Percentiles rank a stretch among this genome's conserved stretches.
These are phyloP conservation scores for Vandiemenella viatica DNA, from an alignment of 2,888 invertebrate genomes.

Conservation along the genomic window DNA sequence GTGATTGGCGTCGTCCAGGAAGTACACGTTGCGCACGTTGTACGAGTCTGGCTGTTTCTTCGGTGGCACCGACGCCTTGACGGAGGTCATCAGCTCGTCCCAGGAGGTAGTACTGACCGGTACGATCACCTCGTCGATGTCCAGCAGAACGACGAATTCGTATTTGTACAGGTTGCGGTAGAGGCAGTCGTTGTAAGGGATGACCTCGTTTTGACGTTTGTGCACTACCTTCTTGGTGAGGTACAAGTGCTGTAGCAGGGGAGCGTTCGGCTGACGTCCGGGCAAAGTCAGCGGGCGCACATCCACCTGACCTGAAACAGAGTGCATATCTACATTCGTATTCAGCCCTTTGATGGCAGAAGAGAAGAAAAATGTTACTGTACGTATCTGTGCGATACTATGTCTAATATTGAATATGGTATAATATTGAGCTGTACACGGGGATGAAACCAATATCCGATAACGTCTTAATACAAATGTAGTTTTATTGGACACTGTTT, in stretches of 20 bases:
- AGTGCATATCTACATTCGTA: too few relatives aligned
- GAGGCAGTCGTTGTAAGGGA: constrained; percentile 34
- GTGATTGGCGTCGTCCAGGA: constrained; percentile 26
- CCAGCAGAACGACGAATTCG: constrained; percentile 27
- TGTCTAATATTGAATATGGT: too few relatives aligned
- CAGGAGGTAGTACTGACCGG: constrained; percentile 24
- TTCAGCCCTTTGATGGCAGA: too few relatives aligned
- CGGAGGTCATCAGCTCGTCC: constrained; percentile 23
- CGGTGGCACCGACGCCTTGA: constrained; percentile 17
- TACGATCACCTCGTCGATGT: constrained; percentile 32
- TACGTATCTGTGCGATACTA: too few relatives aligned
- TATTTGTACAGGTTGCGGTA: constrained; percentile 28
- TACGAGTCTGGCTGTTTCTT: constrained; percentile 23
- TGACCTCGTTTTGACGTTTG: constrained; percentile 30
- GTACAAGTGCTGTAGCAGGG: constrained; percentile 22
- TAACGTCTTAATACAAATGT: too few relatives aligned
- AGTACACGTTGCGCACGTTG: constrained; percentile 31
- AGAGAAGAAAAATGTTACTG: too few relatives aligned
- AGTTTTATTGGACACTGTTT: too few relatives aligned
- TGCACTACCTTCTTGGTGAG: constrained; percentile 26
- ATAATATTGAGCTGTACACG: too few relatives aligned
- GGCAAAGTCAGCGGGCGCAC: constrained; percentile 26
- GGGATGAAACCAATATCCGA: too few relatives aligned
- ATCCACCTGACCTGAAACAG: constrained; percentile 20
- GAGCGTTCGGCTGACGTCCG: constrained; percentile 26